Percentiles rank a stretch among this genome's conserved stretches.
Evolutionary conservation across 2,888 invertebrate genomes (phyloP).

Genomic region (Lasioglossum villosulum): DNA sequence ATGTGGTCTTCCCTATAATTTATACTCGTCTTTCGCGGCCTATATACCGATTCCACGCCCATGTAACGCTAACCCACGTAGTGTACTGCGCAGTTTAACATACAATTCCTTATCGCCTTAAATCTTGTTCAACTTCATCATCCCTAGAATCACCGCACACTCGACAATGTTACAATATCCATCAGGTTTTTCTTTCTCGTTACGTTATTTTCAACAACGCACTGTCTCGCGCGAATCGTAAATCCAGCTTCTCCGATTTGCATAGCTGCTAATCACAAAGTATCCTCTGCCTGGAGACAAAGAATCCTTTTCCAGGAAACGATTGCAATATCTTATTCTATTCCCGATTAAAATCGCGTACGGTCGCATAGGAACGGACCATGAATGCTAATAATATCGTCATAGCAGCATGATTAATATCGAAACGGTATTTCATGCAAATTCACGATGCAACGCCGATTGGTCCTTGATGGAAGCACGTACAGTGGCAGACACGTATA

Average conservation of each 20-base stretch:
- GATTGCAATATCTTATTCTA: constrained; percentile 23
- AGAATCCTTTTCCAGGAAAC: constrained; percentile 16
- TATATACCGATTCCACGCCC: constrained; percentile 56
- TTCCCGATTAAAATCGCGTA: constrained; percentile 30
- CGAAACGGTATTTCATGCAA: background rate
- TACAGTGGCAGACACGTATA: background rate
- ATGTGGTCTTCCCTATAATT: constrained; percentile 61
- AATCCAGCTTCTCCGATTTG: constrained; percentile 7
- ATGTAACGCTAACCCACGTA: constrained; percentile 50
- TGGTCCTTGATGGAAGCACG: constrained; percentile 21
- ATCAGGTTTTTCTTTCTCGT: background rate
- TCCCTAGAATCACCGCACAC: background rate
- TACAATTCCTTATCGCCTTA: constrained; percentile 29
- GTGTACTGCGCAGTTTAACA: constrained; percentile 26
- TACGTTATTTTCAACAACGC: constrained; percentile 22
- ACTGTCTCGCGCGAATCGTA: constrained; percentile 5
- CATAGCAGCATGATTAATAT: background rate
- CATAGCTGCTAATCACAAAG: background rate
- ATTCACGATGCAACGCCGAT: background rate
- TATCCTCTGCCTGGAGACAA: background rate
- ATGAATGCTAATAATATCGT: constrained; percentile 19
- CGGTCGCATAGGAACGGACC: background rate
- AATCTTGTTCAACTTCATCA: constrained; percentile 38
- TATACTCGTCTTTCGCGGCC: constrained; percentile 56
- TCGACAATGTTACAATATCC: background rate